A percentile compares a stretch with the other conserved stretches of the same genome.
These are phyloP conservation scores for Saguinus imperator DNA, from an alignment of 2,113 vertebrate genomes.

Conservation along the genomic window DNA sequence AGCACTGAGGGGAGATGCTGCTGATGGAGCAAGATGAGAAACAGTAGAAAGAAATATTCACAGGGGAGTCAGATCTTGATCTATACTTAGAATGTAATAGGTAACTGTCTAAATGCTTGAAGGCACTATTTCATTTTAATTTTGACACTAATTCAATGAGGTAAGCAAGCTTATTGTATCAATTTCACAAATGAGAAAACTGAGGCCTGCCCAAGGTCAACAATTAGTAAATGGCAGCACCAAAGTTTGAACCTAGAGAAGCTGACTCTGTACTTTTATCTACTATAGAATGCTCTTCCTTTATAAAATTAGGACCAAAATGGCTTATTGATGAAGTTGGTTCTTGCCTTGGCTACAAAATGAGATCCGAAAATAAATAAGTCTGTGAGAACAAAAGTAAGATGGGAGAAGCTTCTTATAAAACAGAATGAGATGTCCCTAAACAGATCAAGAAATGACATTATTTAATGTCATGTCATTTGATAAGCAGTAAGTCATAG, in stretches of 20 bases:
- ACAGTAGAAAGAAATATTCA: background rate
- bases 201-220: background rate
- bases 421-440: background rate
- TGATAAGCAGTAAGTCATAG: background rate
- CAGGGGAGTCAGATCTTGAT: background rate
- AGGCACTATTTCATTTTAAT: background rate
- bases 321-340: background rate
- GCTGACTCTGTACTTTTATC: background rate
- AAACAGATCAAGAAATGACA: background rate
- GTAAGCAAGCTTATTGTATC: background rate
- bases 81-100: background rate
- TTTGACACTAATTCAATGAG: background rate
- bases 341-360: background rate
- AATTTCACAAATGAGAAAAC: constrained; percentile 10
- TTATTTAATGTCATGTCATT: background rate
- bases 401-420: background rate
- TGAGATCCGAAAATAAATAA: background rate
- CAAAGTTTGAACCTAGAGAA: background rate
- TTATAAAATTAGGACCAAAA: background rate
- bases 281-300: background rate
- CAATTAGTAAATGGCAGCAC: background rate
- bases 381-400: background rate
- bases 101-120: background rate
- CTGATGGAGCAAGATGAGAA: background rate
- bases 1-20: background rate